Evolutionary conservation across 2,797 vertebrate species (phyloP).

Genomic region (Botia kubotai): DNA sequence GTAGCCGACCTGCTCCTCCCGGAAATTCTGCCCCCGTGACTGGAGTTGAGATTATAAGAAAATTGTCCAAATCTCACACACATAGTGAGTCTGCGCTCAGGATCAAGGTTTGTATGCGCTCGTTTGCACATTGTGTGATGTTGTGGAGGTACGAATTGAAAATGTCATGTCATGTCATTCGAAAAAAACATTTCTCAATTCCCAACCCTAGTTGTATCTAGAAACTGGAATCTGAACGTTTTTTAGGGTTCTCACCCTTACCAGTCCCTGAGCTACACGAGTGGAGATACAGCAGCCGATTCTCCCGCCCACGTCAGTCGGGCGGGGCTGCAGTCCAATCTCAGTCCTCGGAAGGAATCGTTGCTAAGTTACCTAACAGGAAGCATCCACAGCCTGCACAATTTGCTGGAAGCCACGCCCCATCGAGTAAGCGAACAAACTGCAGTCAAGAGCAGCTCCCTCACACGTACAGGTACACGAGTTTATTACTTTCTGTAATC

Average conservation of each 20-base stretch:
- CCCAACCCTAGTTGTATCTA: neutral
- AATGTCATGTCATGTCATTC: neutral
- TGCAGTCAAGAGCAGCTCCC: slow-evolving; percentile 88
- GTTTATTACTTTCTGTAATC: slow-evolving; percentile 22
- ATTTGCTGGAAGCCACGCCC: slow-evolving; percentile 93
- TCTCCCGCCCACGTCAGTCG: slow-evolving; percentile 92
- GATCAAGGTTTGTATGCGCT: slow-evolving; percentile 87
- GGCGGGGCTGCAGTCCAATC: slow-evolving; percentile 81
- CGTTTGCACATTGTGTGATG: neutral
- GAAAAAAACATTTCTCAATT: neutral
- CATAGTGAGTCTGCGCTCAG: slow-evolving; percentile 93
- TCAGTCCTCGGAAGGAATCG: slow-evolving; percentile 96
- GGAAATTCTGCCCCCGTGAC: slow-evolving; percentile 90
- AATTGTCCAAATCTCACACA: slow-evolving; percentile 94
- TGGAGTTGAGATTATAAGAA: slow-evolving; percentile 97
- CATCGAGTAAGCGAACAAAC: slow-evolving; percentile 82
- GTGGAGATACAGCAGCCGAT: slow-evolving; percentile 96
- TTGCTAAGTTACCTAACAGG: slow-evolving; percentile 96
- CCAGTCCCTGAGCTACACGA: slow-evolving; percentile 97
- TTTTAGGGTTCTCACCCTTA: slow-evolving; percentile 94
- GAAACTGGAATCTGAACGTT: neutral
- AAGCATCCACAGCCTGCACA: slow-evolving; percentile 96
- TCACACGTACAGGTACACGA: slow-evolving; percentile 89
- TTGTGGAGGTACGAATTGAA: neutral
- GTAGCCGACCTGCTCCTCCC: slow-evolving; percentile 87